Evolutionary conservation across 1,140 invertebrate genomes (phyloP), one percentile per base, ranked within the genome.

Genomic region (Octopus bimaculoides): DNA sequence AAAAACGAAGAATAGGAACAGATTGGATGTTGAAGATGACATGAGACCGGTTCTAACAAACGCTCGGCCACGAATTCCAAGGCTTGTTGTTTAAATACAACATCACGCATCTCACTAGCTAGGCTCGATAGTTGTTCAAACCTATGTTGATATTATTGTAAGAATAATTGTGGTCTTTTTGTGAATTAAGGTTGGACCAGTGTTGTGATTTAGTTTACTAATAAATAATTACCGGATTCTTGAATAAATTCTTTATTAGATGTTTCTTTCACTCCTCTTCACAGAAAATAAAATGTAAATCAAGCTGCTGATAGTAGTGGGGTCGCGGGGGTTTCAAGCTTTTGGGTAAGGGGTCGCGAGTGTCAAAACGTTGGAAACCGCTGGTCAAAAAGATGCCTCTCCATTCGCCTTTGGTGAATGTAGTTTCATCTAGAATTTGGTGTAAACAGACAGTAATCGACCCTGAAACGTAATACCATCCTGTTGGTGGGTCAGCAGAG

Each of bases 291-390:
- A 74, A 74, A 74, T 10, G 8, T 10, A 74, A 74, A 74, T 10
- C 20, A 74, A 74, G 73, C 73, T 74, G 73, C 73, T 74, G 73
- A 74, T 8, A 74, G 73, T 74, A 74, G 20, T 8, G 8, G 9
- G 9, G 8, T 8, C 7, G 20, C 20, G 20, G 8, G 73, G 73
- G 73, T 74, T 20, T 10, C 73, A 66, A 66, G 61, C 61, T 66
- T 66, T 66, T 74, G 20, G 73, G 73, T 74, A 74, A 74, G 73
- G 73, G 73, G 73, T 74, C 73, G 73, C 41, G 73, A 20, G 73
- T 10, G 73, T 20, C 7, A 74, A 74, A 74, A 10, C 9, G 20
- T 74, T 74, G 20, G 73, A 20, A 74, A 74, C 73, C 73, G 7
- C 73, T 74, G 73, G 56, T 7, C 56, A 9, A 61, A 17, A 61